These are phyloP conservation scores for Calliopum simillimum DNA, from an alignment of 2,888 invertebrate species.

Conservation along the genomic window DNA sequence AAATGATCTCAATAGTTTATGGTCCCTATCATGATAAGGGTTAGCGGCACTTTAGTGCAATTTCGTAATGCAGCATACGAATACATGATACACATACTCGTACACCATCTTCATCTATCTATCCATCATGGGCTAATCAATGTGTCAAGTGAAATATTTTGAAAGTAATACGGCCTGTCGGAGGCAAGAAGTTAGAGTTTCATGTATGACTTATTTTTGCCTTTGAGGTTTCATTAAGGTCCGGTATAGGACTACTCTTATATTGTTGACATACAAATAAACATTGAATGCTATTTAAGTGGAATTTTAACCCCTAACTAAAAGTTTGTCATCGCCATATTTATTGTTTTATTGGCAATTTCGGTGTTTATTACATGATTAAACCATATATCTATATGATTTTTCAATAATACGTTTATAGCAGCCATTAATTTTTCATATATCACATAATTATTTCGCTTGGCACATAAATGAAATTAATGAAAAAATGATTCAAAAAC, in stretches of 20 bases:
- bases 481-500: slow-evolving; percentile 8
- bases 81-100: not conserved
- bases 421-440: slow-evolving; percentile 10
- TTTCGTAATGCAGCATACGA: slow-evolving; percentile 1
- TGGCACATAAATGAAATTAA: slow-evolving; percentile 12
- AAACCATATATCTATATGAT: not conserved
- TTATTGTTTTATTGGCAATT: slow-evolving; percentile 2
- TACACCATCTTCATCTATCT: no score
- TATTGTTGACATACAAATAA: slow-evolving; percentile 2
- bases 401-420: slow-evolving; percentile 21
- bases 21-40: slow-evolving; percentile 5
- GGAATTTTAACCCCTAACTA: not conserved
- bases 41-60: not conserved
- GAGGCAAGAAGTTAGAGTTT: not conserved
- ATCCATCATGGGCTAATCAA: slow-evolving; percentile 26
- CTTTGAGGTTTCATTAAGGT: not conserved
- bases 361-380: not conserved
- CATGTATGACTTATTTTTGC: not conserved
- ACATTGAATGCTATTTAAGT: slow-evolving; percentile 8
- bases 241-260: not conserved
- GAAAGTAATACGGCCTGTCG: slow-evolving; percentile 19
- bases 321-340: not conserved
- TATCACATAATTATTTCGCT: not conserved
- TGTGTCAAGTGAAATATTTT: slow-evolving; percentile 23
- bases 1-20: not conserved